Evolutionary conservation across 2,797 vertebrate genomes (phyloP).

Genomic region (Tenualosa thibaudeaui): DNA sequence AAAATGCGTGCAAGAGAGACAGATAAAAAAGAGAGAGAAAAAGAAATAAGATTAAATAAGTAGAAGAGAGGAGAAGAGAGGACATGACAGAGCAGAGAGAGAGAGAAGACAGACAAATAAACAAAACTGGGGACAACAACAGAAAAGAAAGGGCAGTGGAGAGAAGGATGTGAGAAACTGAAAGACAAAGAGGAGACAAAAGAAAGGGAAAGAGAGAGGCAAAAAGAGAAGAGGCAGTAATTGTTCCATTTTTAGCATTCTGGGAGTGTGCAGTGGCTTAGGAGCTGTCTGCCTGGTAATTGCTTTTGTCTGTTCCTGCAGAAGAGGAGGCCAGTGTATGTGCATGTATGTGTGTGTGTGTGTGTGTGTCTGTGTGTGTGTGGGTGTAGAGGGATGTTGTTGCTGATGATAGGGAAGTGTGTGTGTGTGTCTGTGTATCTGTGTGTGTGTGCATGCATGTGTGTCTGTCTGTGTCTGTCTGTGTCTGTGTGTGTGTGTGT

Average conservation of each 20-base stretch:
- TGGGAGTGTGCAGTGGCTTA: conserved; percentile 36
- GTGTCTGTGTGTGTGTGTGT: not conserved
- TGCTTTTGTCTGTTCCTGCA: conserved; percentile 46
- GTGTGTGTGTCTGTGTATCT: conserved; percentile 2
- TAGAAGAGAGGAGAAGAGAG: not conserved
- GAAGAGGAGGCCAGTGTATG: not conserved
- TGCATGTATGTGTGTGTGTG: not conserved
- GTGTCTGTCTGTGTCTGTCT: not conserved
- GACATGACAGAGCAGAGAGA: not conserved
- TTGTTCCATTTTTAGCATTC: conserved; percentile 44
- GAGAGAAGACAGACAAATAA: not conserved
- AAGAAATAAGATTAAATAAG: not conserved
- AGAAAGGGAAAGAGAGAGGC: not conserved
- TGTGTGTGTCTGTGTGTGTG: conserved; percentile 16
- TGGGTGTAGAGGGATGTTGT: not conserved
- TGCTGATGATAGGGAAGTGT: not conserved
- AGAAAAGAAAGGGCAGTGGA: not conserved
- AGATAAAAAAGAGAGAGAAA: not conserved
- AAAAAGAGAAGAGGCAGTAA: not conserved
- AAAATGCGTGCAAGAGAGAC: not conserved
- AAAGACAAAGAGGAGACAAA: not conserved
- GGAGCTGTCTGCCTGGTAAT: conserved; percentile 41
- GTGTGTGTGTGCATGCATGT: not conserved
- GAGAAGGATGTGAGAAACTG: not conserved
- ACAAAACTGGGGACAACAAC: not conserved